Conservation (phyloP, 2,113 vertebrate species). For the Ia io region DNA sequence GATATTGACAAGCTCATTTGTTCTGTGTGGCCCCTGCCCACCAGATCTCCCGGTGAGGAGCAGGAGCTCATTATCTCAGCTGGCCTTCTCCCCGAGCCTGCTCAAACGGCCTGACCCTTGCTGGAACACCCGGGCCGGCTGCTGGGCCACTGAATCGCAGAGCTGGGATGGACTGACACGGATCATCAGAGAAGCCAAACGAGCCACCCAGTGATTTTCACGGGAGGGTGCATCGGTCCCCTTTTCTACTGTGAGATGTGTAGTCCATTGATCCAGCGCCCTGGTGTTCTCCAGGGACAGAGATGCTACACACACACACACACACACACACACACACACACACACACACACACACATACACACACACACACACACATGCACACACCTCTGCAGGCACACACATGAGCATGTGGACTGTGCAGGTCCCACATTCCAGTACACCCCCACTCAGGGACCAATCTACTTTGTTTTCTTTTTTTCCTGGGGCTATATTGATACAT, state of each 20-base stretch:
- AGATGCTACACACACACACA: constrained; percentile 55
- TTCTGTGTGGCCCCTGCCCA: not conserved
- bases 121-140: not conserved
- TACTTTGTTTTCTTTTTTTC: not conserved
- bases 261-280: constrained; percentile 74
- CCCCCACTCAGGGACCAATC: too few species aligned
- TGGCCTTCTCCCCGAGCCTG: not conserved
- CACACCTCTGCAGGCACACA: not conserved
- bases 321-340: not conserved
- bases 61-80: not conserved
- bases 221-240: constrained; percentile 70
- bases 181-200: constrained; percentile 72
- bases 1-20: not conserved
- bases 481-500: not conserved
- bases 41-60: not conserved
- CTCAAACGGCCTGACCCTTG: not conserved
- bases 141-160: constrained; percentile 61
- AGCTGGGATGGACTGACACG: not conserved
- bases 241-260: constrained; percentile 75
- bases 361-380: too few species aligned
- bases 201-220: constrained; percentile 75
- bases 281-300: constrained; percentile 77
- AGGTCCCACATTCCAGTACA: not conserved
- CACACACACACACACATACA: not conserved
- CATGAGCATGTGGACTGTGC: not conserved